phyloP scores from a whole-genome alignment of 1,140 invertebrate genomes.

The Papilio xuthus region DNA sequence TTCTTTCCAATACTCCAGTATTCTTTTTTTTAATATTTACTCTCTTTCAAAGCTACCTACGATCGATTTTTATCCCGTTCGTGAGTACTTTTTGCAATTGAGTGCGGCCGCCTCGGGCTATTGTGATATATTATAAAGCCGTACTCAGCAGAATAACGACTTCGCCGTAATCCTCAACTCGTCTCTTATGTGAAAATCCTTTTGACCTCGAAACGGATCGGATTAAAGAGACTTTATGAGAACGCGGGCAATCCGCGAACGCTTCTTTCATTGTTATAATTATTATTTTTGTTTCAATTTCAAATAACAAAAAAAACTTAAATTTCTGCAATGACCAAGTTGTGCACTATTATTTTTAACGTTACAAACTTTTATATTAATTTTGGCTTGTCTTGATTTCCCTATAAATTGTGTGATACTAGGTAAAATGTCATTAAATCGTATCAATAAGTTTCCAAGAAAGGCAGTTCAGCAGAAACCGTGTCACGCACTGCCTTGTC shows the following conservation, averaged over 20 bases:
- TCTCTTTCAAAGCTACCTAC: neutral
- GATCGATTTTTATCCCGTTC: neutral
- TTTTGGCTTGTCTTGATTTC: neutral
- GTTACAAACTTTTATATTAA: no score
- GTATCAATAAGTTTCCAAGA: neutral
- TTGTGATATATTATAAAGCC: slow-evolving; percentile 28
- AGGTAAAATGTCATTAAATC: no score
- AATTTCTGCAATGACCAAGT: neutral
- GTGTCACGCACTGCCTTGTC: neutral
- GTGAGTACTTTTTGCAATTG: slow-evolving; percentile 6
- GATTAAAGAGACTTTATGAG: slow-evolving; percentile 21
- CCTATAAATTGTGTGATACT: no score
- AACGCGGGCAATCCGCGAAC: neutral
- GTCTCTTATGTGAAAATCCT: slow-evolving; percentile 26
- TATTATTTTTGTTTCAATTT: neutral
- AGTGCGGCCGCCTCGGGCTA: neutral
- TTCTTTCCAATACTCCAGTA: neutral
- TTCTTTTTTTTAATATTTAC: neutral
- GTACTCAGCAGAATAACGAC: slow-evolving; percentile 18
- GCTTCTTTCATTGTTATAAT: neutral
- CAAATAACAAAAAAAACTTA: neutral
- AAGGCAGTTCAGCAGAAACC: neutral
- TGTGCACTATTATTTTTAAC: no score
- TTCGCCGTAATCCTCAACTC: slow-evolving; percentile 17
- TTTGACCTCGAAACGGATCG: slow-evolving; percentile 21